A percentile compares a stretch with the other conserved stretches of the same genome.
Evolutionary conservation across 2,888 invertebrate species (phyloP).

Genomic region (Megaustenia siamemsis): DNA sequence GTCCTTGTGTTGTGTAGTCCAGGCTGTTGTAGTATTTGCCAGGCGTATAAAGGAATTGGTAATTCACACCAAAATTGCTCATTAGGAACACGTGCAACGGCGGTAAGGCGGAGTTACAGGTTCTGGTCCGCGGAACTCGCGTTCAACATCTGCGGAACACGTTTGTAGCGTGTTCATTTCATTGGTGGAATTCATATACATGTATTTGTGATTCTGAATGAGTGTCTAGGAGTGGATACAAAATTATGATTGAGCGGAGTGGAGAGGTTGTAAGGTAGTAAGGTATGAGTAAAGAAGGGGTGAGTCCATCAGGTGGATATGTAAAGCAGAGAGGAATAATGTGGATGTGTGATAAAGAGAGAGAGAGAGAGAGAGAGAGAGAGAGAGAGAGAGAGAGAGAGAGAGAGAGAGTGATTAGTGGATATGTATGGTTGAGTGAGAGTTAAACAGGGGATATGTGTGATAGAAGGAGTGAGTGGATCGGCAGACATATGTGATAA

Average conservation of each 20-base stretch:
- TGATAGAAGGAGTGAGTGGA: too few species aligned
- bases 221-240: background rate
- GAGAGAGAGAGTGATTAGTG: background rate
- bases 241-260: too few species aligned
- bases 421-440: background rate
- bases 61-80: background rate
- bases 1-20: background rate
- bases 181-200: too few species aligned
- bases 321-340: background rate
- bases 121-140: background rate
- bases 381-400: background rate
- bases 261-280: too few species aligned
- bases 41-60: background rate
- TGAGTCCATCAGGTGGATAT: background rate
- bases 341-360: background rate
- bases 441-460: too few species aligned
- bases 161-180: background rate
- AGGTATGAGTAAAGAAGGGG: background rate
- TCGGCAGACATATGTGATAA: too few species aligned
- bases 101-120: background rate
- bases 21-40: background rate
- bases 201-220: background rate
- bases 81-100: background rate
- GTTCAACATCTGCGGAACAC: background rate
- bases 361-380: background rate